Percentiles rank a stretch among this genome's conserved stretches.
Conservation (phyloP, 2,113 vertebrate species). For the Psephotus haematonotus region DNA sequence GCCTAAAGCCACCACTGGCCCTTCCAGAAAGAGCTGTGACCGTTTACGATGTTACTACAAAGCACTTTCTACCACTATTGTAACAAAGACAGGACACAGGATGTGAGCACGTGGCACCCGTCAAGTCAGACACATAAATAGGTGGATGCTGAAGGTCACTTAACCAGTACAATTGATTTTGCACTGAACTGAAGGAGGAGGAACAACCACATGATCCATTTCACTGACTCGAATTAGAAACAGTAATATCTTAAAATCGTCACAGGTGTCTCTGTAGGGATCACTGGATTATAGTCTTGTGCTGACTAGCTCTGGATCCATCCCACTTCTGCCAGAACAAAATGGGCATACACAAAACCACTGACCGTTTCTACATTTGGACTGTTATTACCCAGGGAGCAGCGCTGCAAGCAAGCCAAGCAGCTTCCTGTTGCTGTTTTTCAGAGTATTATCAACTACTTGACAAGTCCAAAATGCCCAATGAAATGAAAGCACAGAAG, state of each 20-base stretch:
- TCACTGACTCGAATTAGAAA: neutral
- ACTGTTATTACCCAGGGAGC: neutral
- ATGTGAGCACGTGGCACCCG: fast-evolving
- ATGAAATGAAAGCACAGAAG: neutral
- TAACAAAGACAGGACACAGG: fast-evolving
- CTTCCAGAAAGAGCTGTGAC: neutral
- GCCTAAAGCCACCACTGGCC: fast-evolving
- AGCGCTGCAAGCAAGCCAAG: neutral
- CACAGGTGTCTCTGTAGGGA: neutral
- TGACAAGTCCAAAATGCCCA: neutral
- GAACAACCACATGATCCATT: neutral
- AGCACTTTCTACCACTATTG: neutral
- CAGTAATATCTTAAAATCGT: neutral
- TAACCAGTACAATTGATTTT: neutral
- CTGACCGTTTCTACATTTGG: neutral
- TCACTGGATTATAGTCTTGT: neutral
- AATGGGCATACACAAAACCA: neutral
- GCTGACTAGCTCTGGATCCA: neutral
- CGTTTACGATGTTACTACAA: neutral
- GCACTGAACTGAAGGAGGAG: neutral
- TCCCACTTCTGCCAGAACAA: neutral
- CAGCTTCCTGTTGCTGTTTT: neutral
- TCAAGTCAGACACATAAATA: neutral
- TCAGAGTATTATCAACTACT: neutral
- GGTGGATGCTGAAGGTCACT: neutral